Percentiles rank a stretch among this genome's conserved stretches.
Evolutionary conservation across 2,888 invertebrate genomes (phyloP).

Genomic region (Sarcophaga rosellei): DNA sequence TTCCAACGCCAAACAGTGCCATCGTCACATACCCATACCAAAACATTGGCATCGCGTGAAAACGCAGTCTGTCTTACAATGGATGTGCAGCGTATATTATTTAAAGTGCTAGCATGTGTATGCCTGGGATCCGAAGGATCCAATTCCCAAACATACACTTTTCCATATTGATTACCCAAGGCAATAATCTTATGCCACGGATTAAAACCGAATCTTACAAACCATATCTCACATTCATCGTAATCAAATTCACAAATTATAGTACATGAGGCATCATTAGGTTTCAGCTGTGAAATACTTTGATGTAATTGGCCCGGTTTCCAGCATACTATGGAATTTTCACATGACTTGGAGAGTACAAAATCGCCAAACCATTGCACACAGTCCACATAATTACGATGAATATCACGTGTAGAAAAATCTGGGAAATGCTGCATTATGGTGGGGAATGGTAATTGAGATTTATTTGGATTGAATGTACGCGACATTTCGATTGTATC

Average conservation of each 20-base stretch:
- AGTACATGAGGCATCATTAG: conserved; percentile 90
- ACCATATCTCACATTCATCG: conserved; percentile 98
- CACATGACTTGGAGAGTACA: conserved; percentile 97
- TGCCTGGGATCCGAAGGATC: conserved; percentile 92
- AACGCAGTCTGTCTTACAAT: conserved; percentile 96
- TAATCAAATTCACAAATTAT: conserved; percentile 95
- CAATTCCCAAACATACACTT: conserved; percentile 97
- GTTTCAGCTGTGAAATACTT: conserved; percentile 85
- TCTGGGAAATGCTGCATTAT: conserved; percentile 96
- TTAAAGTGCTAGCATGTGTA: conserved; percentile 89
- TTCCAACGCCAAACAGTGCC: conserved; percentile 99
- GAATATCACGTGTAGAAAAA: conserved; percentile 97
- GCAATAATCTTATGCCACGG: conserved; percentile 95
- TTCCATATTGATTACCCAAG: conserved; percentile 96
- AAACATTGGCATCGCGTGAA: conserved; percentile 91
- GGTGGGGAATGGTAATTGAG: conserved; percentile 92
- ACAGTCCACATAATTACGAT: conserved; percentile 99
- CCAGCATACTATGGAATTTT: conserved; percentile 98
- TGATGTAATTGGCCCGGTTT: conserved; percentile 94
- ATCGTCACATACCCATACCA: conserved; percentile 98
- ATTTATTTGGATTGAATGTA: conserved; percentile 89
- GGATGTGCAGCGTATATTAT: conserved; percentile 93
- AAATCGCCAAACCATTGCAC: conserved; percentile 98
- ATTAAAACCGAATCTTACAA: conserved; percentile 96
- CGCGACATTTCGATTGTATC: conserved; percentile 93